Evolutionary conservation across 2,888 invertebrate species (phyloP).

Genomic region (Gymnoscelis rufifasciata): DNA sequence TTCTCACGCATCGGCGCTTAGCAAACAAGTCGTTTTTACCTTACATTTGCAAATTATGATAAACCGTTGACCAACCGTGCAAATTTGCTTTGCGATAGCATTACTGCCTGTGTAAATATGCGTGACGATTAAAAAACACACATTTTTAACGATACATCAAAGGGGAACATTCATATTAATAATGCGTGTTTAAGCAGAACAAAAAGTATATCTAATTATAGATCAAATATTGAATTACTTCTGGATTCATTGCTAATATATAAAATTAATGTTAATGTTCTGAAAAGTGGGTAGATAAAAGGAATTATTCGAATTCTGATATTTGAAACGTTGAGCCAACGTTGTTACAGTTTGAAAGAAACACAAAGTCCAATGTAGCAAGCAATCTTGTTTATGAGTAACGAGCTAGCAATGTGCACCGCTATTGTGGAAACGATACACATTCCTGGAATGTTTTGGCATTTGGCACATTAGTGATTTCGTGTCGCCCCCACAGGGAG

Average conservation of each 20-base stretch:
- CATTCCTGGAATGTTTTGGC: constrained; percentile 18
- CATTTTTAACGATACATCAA: not conserved
- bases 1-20: constrained; percentile 58
- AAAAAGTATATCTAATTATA: no score
- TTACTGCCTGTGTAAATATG: constrained; percentile 42
- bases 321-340: no score
- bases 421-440: constrained; percentile 2
- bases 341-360: not conserved
- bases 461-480: constrained; percentile 34
- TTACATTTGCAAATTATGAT: constrained; percentile 50
- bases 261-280: no score
- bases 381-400: not conserved
- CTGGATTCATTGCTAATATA: no score
- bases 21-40: constrained; percentile 52
- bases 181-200: no score
- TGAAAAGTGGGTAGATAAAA: no score
- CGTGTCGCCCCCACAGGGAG: constrained; percentile 33
- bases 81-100: constrained; percentile 53
- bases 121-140: constrained; percentile 24
- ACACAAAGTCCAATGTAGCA: not conserved
- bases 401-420: not conserved
- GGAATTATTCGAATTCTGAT: no score
- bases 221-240: no score
- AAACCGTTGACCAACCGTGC: constrained; percentile 47
- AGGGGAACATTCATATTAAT: not conserved